Evolutionary conservation across 2,797 vertebrate species (phyloP).

Genomic region (Tiaroga cobitis): DNA sequence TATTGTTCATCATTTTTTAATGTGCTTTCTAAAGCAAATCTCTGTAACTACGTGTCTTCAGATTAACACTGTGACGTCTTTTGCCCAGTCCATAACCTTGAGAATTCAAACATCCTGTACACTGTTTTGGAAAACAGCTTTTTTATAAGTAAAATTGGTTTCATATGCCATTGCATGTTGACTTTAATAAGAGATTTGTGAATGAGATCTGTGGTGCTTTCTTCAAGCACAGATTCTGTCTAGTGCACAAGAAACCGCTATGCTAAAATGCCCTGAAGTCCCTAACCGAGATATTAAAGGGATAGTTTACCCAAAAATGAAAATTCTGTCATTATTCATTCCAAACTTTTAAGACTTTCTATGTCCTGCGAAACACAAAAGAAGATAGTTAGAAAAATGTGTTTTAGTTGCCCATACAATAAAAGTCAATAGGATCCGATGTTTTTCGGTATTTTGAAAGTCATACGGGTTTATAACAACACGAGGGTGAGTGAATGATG

Average conservation of each 20-base stretch:
- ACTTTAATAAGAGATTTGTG: background rate
- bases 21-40: background rate
- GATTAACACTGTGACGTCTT: background rate
- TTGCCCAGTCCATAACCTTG: background rate
- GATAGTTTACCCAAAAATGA: background rate
- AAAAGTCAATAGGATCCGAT: too few relatives aligned
- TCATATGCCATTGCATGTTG: background rate
- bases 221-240: background rate
- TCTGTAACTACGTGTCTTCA: background rate
- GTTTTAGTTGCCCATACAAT: too few relatives aligned
- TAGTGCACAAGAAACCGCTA: background rate
- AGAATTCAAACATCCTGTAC: conserved; percentile 14
- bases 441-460: background rate
- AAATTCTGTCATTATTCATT: background rate
- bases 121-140: conserved; percentile 25
- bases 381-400: too few relatives aligned
- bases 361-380: background rate
- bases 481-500: background rate
- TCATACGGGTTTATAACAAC: background rate
- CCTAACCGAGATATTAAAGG: background rate
- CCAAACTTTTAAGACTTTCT: background rate
- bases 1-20: background rate
- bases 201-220: background rate
- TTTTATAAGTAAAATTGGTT: background rate
- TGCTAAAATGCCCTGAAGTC: background rate